Base-by-base conservation (phyloP, 1,140 invertebrate genomes). In the Heterodera schachtii region DNA sequence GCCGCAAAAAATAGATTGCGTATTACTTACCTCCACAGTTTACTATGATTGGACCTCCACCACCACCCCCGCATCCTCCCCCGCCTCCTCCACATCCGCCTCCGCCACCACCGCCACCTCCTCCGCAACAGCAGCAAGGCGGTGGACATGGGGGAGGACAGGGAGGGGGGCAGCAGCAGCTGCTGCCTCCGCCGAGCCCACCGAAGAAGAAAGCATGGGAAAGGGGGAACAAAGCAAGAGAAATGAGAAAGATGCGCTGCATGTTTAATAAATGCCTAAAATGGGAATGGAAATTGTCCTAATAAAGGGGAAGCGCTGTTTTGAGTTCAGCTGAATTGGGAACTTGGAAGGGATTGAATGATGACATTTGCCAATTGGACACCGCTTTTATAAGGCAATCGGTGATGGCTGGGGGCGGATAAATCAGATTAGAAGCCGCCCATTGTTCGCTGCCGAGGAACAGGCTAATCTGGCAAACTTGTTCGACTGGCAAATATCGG, bases 1-100 rank as follows among this genome's bases (percentile, higher is more conserved):
- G 9, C 4, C 16, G 13, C 11, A 3, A 71, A 46, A 31, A 41
- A 13, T 71, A 1, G 11, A 52, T 11, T 8, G 31, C 67, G 8
- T 21, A 7, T 71, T 13, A n/a, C 21, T 43, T 71, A 71, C 69
- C 69, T 71, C 69, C 69, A 46, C 69, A 71, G 41, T 71, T 71
- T 41, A 71, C 69, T 13, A 71, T 71, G 9, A 71, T 71, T 11
- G 69, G 69, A 43, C n/a, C 69, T 41, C 69, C 69, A 13, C 69
- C 69, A 16, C 69, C 69, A 43, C 69, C 69, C 11, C 44, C 31
- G 31, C 69, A 11, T 11, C 69, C 69, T 41, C 69, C 69, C 4
- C 69, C 69, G 9, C 69, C 69, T 4, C 69, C n/a, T 43, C 69
- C 69, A n/a, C 44, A 8, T 9, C 69, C 69, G 31, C 69, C n/a